Evolutionary conservation across 35 echinoderm and acorn worm species (phyloP), one percentile per base, ranked within the genome.

Genomic region (Patiria miniata): DNA sequence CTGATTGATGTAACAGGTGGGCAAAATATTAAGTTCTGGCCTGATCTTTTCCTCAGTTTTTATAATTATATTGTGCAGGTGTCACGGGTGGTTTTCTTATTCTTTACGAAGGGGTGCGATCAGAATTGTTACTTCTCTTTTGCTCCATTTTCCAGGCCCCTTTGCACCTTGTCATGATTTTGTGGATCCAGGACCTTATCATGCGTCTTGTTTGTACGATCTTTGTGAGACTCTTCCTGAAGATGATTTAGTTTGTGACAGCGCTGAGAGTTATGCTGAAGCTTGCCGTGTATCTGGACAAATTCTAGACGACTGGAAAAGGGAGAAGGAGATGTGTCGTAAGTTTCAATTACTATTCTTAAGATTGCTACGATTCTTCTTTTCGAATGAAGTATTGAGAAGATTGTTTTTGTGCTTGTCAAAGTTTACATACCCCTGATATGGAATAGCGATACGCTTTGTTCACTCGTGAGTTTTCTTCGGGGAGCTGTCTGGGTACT

Each of bases 161-260:
- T 94, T 98, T 79, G 79, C 77, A 22, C 37, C 58, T 21, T 94
- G 95, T 40, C 85, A 94, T 79, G 65, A 78, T 19, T 77, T 55
- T 44, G 36, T 91, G 1, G 86, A 91, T 84, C 92, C 92, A 47
- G 36, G 58, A 17, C 82, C 88, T 40, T 94, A 84, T 57, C 81
- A 91, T 58, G 61, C 81, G 16, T 79, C 91, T 29, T 97, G 95
- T 87, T 57, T 84, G 39, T 97, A 97, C 85, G 95, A 97, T 83
- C 76, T 94, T 12, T 97, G 95, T 82, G 91, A 84, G 7, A 86
- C 88, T 3, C 60, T 97, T 32, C 92, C 92, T 8, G 95, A 97
- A 30, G 95, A 97, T 9, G 57, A 53, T 40, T 34, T 87, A 10
- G 38, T 90, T 2, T 97, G 95, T 78, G 85, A 91, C 85, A 91